Conservation (phyloP, 2,888 invertebrate genomes). For the Pterostichus madidus region DNA sequence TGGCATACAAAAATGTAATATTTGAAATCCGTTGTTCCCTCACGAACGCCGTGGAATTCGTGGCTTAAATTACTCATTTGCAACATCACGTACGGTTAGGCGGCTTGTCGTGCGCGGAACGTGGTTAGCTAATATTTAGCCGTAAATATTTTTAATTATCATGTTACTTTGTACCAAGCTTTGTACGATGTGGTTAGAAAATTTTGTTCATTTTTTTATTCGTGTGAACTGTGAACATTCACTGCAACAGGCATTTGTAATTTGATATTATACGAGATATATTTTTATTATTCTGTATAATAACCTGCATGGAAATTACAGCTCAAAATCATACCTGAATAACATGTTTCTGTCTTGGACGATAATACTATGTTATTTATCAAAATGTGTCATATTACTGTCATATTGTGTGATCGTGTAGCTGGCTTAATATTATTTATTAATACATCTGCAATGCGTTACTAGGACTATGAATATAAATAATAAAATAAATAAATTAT, state of each 20-base stretch:
- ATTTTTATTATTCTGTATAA: not conserved
- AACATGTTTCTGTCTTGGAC: not conserved
- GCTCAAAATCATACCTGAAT: not conserved
- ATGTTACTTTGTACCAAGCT: not conserved
- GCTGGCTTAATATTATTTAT: not conserved
- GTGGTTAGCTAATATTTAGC: slow-evolving; percentile 7
- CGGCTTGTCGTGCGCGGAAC: not conserved
- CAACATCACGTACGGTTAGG: not conserved
- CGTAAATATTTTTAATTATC: slow-evolving; percentile 15
- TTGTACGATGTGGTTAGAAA: slow-evolving; percentile 12
- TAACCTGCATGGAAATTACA: not conserved
- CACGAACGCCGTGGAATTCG: too few species aligned
- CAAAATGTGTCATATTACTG: slow-evolving; percentile 15
- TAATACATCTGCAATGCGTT: not conserved
- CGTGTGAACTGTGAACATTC: not conserved
- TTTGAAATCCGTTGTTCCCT: too few species aligned
- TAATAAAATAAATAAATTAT: too few species aligned
- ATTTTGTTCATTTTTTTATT: not conserved
- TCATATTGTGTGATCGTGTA: not conserved
- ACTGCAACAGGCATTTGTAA: slow-evolving; percentile 13
- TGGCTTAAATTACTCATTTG: too few species aligned
- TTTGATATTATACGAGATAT: slow-evolving; percentile 5
- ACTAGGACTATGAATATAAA: not conserved
- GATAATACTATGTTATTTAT: not conserved
- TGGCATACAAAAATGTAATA: too few species aligned